Base-by-base conservation (phyloP, 2,888 invertebrate genomes). In the Actias luna region DNA sequence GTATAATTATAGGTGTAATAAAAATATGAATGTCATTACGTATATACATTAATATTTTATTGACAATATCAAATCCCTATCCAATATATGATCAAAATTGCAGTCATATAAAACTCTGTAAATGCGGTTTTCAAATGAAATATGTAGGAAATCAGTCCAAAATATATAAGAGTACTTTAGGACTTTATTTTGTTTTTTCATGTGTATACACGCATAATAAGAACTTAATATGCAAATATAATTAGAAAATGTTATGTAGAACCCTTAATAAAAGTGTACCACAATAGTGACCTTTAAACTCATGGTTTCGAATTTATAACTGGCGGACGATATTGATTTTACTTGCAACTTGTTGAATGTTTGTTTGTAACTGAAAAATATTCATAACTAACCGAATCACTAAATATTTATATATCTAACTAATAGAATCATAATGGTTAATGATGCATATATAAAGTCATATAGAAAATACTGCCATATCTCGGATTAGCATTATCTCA, bases 341-440 rank as follows among this genome's bases (percentile, higher is more conserved):
- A 29, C 36, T 33, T 58, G 61, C 83, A 79, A 88, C 88, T 87
- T 88, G 88, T 88, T 88, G 88, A 87, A 83, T 87, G 87, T 84
- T 83, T 84, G 80, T 78, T 64, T 76, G 74, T n/a, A 16, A 16
- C 31, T 22, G 31, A 50, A 61, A 31, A 61, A 52, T 33, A 22
- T 59, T 12, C 27, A 35, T 29, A 1, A 27, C n/a, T 27, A 22
- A 22, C 0, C 12, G 3, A 16, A 27, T 27, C 25, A 42, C n/a
- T 42, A 29, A 33, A 18, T 16, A 7, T n/a, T 25, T 2, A 36
- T 8, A 27, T n/a, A 25, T n/a, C 10, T 25, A 39, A n/a, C 7
- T 39, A 25, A 39, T 16, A 59, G 8, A 42, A 42, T 1, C 8
- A 18, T 18, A 36, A 33, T 33, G 33, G 2, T 36, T 36, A 42